Conservation (phyloP, 2,888 invertebrate species). For the Drosophila planitibia region DNA sequence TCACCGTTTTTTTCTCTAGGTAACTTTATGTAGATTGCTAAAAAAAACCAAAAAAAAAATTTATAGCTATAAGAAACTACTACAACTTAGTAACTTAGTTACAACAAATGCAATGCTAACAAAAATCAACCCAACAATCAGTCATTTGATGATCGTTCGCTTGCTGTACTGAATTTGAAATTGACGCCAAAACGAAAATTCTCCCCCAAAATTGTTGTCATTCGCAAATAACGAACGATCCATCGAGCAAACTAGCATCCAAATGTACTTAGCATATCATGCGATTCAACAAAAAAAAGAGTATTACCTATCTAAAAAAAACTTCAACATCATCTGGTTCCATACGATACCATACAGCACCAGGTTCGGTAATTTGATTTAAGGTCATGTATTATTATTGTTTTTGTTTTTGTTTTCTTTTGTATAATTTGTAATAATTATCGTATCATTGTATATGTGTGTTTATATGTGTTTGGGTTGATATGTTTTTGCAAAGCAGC, state of each 20-base stretch:
- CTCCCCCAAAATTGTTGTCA: conserved; percentile 30
- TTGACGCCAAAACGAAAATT: conserved; percentile 56
- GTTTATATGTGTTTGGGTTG: conserved; percentile 41
- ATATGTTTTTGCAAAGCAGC: conserved; percentile 12
- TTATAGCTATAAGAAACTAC: conserved; percentile 58
- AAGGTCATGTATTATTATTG: conserved; percentile 61
- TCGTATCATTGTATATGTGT: conserved; percentile 46
- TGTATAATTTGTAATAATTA: conserved; percentile 17
- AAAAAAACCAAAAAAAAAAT: conserved; percentile 22
- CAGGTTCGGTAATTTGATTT: conserved; percentile 74
- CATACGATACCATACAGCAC: conserved; percentile 64
- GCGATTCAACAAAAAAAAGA: conserved; percentile 50
- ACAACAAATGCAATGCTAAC: conserved; percentile 59
- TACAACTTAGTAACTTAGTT: conserved; percentile 69
- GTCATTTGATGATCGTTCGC: conserved; percentile 70
- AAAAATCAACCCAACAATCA: conserved; percentile 51
- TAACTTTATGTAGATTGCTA: conserved; percentile 86
- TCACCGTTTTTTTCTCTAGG: conserved; percentile 82
- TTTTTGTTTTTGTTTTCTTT: conserved; percentile 17
- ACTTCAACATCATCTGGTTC: conserved; percentile 75
- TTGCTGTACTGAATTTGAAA: conserved; percentile 53
- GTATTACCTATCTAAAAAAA: conserved; percentile 21
- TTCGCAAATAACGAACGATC: conserved; percentile 53
- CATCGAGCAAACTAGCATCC: conserved; percentile 54
- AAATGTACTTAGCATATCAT: conserved; percentile 67